These are phyloP conservation scores for Drepana falcataria DNA, from an alignment of 2,888 invertebrate genomes.

Conservation along the genomic window DNA sequence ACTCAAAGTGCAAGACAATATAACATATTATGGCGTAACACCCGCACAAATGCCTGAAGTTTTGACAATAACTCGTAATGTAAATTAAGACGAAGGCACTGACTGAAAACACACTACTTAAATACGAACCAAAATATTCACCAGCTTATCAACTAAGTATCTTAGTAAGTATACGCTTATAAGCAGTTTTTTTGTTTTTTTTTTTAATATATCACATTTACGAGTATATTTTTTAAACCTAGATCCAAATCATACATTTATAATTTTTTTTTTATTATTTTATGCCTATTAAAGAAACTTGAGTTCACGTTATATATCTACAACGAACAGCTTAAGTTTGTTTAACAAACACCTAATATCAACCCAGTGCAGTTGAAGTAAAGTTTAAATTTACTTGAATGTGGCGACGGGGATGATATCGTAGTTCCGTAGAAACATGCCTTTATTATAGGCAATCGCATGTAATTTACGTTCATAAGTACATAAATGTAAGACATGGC, in stretches of 20 bases:
- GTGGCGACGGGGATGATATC: too few relatives aligned
- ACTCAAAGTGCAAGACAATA: too few relatives aligned
- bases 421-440: too few relatives aligned
- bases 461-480: conserved; percentile 41
- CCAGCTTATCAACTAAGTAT: too few relatives aligned
- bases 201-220: conserved; percentile 71
- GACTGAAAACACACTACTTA: too few relatives aligned
- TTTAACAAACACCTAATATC: neutral
- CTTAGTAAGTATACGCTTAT: conserved; percentile 18
- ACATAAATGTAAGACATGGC: conserved; percentile 32
- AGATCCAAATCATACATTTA: conserved; percentile 43
- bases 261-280: conserved; percentile 44
- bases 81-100: too few relatives aligned
- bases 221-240: conserved; percentile 62
- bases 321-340: conserved; percentile 19
- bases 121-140: too few relatives aligned
- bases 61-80: too few relatives aligned
- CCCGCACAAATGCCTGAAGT: too few relatives aligned
- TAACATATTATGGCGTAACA: too few relatives aligned
- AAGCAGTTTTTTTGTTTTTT: conserved; percentile 55
- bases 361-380: too few relatives aligned
- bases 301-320: conserved; percentile 32
- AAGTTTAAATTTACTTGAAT: too few relatives aligned
- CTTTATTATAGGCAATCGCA: conserved; percentile 26
- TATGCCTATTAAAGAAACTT: conserved; percentile 42